Base-by-base conservation (phyloP, 2,113 vertebrate genomes). In the Penelope pileata region DNA sequence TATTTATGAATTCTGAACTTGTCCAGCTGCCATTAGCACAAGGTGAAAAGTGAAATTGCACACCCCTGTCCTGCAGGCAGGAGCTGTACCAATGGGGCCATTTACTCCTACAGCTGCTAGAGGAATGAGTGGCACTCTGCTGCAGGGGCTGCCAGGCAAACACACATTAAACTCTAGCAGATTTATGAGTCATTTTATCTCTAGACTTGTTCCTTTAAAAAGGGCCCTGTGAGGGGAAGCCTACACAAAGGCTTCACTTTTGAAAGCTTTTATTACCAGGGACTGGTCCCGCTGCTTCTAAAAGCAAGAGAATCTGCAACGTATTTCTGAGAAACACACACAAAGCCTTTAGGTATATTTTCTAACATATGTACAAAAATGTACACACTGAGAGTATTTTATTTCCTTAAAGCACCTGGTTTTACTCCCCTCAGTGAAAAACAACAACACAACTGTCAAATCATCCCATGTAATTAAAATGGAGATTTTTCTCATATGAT, bases 21-120 rank as follows among this genome's bases (percentile, higher is more conserved):
- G 68, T 47, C 36, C 10, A 3, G 16, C 42, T 88, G 86, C 32
- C 48, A 27, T 1, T 17, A 75, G 60, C 32, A 23, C 51, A 27
- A 82, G 81, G 58, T 53, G 62, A 40, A 9, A 38, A n/a, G 95
- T 42, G 92, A 64, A 93, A 84, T 95, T 36, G 92, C 83, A 82
- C 53, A 60, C 56, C 32, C 54, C 32, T 27, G 17, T 50, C 7
- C 36, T 5, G 27, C 32, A 54, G 76, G 17, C n/a, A 17, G 56
- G 68, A 68, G 69, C 73, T 40, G 54, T 34, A 51, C 10, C 56
- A 6, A 29, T 1, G 43, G 48, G 40, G 36, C 40, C 30, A 1
- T 30, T 11, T 24, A 36, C 36, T 58, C 38, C 66, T 34, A 7
- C 21, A 23, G 73, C 69, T 73, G 15, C 26, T 12, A 32, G 27